Percentiles rank a stretch among this genome's conserved stretches.
Evolutionary conservation across 2,113 vertebrate species (phyloP).

Genomic region (Perca fluviatilis): DNA sequence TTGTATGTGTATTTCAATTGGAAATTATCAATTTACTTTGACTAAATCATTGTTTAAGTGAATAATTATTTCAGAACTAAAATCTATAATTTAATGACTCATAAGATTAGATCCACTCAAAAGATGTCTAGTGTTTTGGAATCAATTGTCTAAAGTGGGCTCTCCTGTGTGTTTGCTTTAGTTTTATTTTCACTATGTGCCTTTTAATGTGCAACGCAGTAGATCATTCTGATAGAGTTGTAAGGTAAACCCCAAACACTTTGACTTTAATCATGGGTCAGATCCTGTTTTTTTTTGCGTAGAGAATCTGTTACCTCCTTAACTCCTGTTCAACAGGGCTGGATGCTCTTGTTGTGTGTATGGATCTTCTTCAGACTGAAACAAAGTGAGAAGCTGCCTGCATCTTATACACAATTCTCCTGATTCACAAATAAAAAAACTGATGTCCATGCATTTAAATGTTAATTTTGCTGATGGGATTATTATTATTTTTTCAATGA

Average conservation of each 20-base stretch:
- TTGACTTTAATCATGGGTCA: not conserved
- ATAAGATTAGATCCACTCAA: too few relatives aligned
- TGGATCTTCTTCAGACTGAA: conserved; percentile 93
- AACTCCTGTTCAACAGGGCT: conserved; percentile 86
- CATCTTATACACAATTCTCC: not conserved
- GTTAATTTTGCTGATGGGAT: not conserved
- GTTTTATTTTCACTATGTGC: too few relatives aligned
- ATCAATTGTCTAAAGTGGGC: too few relatives aligned
- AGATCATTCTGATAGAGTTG: not conserved
- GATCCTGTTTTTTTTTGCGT: not conserved
- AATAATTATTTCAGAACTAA: too few relatives aligned
- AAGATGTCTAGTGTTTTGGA: too few relatives aligned
- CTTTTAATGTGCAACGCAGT: not conserved
- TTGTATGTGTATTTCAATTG: not conserved
- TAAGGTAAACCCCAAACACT: not conserved
- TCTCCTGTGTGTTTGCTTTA: too few relatives aligned
- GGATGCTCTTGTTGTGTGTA: conserved; percentile 95
- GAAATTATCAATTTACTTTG: too few relatives aligned
- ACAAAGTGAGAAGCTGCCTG: conserved; percentile 62
- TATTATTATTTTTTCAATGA: not conserved
- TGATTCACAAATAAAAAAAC: not conserved
- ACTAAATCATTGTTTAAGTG: too few relatives aligned
- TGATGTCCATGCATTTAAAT: not conserved
- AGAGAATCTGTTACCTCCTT: conserved; percentile 53
- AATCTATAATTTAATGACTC: too few relatives aligned